Evolutionary conservation across 2,113 vertebrate species (phyloP).

Genomic region (Elephas maximus): DNA sequence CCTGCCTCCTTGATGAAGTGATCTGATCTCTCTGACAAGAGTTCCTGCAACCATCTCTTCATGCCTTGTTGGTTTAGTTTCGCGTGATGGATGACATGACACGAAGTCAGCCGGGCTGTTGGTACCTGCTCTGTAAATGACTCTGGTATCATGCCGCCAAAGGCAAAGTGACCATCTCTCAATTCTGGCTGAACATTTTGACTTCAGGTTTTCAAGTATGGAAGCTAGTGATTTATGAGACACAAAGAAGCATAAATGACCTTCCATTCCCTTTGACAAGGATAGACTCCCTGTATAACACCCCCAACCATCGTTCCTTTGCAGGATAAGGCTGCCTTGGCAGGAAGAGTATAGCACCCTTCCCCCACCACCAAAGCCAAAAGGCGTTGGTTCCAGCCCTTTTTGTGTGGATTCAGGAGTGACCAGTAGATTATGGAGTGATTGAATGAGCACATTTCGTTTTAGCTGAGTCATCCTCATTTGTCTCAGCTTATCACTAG

Average conservation of each 20-base stretch:
- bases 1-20: slow-evolving; percentile 74
- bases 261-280: slow-evolving; percentile 40
- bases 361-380: neutral
- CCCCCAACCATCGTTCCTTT: neutral
- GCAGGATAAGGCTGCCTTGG: neutral
- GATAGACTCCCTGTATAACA: neutral
- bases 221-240: slow-evolving; percentile 80
- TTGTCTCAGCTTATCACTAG: neutral
- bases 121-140: slow-evolving; percentile 83
- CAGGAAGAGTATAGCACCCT: neutral
- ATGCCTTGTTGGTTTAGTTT: slow-evolving; percentile 83
- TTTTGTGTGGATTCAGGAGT: neutral
- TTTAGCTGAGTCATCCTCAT: neutral
- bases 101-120: slow-evolving; percentile 52
- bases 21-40: slow-evolving; percentile 69
- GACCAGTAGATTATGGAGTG: neutral
- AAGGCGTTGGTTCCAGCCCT: neutral
- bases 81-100: slow-evolving; percentile 79
- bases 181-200: slow-evolving; percentile 63
- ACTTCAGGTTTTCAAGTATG: slow-evolving; percentile 75
- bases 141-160: slow-evolving; percentile 67
- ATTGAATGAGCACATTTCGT: neutral
- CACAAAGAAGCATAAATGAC: slow-evolving; percentile 42
- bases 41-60: slow-evolving; percentile 76
- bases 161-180: slow-evolving; percentile 83